Evolutionary conservation across 23 tunicate species (phyloP).

Genomic region (Trididemnum clinides): DNA sequence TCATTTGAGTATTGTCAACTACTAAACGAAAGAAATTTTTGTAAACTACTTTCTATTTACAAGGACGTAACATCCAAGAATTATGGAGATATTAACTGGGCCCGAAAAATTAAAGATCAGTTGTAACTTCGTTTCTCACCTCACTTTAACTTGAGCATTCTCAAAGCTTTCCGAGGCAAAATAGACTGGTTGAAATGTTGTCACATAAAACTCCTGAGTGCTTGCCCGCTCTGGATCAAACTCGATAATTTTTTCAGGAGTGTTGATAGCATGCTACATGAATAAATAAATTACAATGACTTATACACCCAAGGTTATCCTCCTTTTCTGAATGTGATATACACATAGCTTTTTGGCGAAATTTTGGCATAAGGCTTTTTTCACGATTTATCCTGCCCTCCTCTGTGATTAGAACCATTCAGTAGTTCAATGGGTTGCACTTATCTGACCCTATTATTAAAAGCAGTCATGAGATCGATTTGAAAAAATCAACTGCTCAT

Average conservation of each 20-base stretch:
- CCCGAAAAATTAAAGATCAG: no score
- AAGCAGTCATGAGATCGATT: no score
- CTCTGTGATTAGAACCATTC: no score
- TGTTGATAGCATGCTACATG: conserved; percentile 82
- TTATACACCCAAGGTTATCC: not conserved
- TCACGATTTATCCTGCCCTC: no score
- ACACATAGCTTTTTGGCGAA: no score
- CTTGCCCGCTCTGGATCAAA: conserved; percentile 80
- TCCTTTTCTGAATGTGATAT: not conserved
- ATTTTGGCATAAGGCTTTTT: no score
- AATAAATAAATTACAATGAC: not conserved
- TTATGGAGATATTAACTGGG: no score
- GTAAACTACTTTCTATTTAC: not conserved
- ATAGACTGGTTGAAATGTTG: conserved; percentile 92
- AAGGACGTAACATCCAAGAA: not conserved
- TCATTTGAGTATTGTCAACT: not conserved
- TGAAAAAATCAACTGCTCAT: no score
- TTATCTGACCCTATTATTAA: no score
- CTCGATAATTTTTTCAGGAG: conserved; percentile 58
- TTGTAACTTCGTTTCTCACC: no score
- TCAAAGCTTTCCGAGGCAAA: conserved; percentile 83
- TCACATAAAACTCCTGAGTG: conserved; percentile 75
- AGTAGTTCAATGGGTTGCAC: no score
- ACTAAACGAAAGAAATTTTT: not conserved
- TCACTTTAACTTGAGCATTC: conserved; percentile 77